These are phyloP conservation scores for Malurus alboscapulatus DNA, from an alignment of 2,113 vertebrate species.

Conservation along the genomic window DNA sequence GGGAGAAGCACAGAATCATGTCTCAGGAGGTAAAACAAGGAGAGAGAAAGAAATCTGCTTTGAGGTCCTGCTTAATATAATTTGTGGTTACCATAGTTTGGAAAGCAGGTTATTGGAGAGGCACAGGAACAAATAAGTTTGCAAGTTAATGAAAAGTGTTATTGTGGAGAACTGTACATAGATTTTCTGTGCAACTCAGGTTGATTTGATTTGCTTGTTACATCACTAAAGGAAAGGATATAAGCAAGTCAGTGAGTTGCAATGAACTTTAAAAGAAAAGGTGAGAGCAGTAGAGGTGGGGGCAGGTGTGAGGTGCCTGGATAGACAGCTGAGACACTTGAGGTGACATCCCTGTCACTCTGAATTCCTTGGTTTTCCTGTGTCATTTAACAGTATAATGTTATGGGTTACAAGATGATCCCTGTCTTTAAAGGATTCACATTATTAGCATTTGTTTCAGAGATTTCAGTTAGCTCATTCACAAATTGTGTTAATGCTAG, in stretches of 20 bases:
- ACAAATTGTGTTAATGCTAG: no score
- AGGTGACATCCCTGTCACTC: neutral
- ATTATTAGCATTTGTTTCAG: no score
- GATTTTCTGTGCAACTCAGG: neutral
- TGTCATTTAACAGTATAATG: no score
- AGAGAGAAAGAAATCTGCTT: neutral
- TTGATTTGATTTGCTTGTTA: neutral
- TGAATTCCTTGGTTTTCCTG: neutral
- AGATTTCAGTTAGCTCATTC: no score
- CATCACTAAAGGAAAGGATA: neutral
- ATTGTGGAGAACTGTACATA: neutral
- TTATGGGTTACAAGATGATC: no score
- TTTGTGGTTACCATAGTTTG: neutral
- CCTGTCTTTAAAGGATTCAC: no score
- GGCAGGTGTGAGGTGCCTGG: neutral
- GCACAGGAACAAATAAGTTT: neutral
- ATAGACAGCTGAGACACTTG: neutral
- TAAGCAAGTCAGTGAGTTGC: neutral
- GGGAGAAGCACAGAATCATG: conserved; percentile 89
- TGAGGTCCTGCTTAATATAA: neutral
- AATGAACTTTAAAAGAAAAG: neutral
- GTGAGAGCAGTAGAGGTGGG: neutral
- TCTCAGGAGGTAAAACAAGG: conserved; percentile 83
- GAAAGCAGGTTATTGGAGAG: neutral
- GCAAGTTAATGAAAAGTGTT: neutral